Evolutionary conservation across 2,888 invertebrate species (phyloP).

Genomic region (Lepidocyrtinus sp.): DNA sequence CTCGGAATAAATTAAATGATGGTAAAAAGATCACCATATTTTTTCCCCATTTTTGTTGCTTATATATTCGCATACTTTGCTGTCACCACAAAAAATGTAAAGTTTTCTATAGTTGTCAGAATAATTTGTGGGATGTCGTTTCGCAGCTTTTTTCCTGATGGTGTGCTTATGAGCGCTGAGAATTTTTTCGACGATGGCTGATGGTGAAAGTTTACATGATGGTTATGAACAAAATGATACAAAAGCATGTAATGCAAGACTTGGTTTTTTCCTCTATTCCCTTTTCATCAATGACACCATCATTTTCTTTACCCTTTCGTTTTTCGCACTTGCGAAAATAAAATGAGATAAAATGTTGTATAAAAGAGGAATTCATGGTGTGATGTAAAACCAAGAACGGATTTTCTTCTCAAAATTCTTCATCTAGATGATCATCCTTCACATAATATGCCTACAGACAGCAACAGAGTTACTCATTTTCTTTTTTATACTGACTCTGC

Average conservation of each 20-base stretch:
- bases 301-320: no score
- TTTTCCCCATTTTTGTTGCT: slow-evolving; percentile 7
- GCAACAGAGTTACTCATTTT: slow-evolving; percentile 24
- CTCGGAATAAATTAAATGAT: slow-evolving; percentile 47
- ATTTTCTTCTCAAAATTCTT: not conserved
- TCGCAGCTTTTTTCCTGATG: not conserved
- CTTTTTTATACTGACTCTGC: slow-evolving; percentile 12
- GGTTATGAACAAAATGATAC: slow-evolving; percentile 41
- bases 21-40: not conserved
- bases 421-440: not conserved
- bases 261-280: not conserved
- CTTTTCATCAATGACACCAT: not conserved
- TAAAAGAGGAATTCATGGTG: not conserved
- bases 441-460: slow-evolving; percentile 26
- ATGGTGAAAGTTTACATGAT: no score
- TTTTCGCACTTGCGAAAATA: not conserved
- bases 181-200: not conserved
- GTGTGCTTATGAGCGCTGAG: not conserved
- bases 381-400: not conserved
- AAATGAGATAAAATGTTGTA: not conserved
- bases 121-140: not conserved
- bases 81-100: not conserved
- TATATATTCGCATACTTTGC: not conserved
- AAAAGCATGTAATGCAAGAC: slow-evolving; percentile 44
- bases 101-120: not conserved